Evolutionary conservation across 1,140 invertebrate species (phyloP).

Genomic region (Rhyacophila brunnea): DNA sequence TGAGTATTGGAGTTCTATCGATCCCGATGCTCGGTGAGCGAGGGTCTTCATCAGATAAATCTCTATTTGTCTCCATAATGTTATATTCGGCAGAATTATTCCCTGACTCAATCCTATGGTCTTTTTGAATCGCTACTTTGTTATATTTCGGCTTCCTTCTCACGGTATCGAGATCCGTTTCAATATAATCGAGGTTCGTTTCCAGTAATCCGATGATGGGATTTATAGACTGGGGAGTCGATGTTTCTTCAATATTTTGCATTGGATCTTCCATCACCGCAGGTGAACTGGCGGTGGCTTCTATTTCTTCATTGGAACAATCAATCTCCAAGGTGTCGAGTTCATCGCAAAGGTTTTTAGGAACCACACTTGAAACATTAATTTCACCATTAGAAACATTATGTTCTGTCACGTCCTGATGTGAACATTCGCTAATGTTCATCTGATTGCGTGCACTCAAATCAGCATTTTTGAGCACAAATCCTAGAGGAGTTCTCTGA

Average conservation of each 20-base stretch:
- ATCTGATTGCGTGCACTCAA: conserved; percentile 16
- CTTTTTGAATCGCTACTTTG: conserved; percentile 31
- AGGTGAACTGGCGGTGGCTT: no score
- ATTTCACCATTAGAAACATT: conserved; percentile 4
- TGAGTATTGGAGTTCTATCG: conserved; percentile 48
- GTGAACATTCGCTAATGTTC: conserved; percentile 5
- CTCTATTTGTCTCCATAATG: conserved; percentile 29
- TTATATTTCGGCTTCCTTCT: conserved; percentile 36
- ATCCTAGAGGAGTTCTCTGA: conserved; percentile 29
- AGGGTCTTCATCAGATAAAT: conserved; percentile 45
- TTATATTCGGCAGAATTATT: neutral
- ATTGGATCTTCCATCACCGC: neutral
- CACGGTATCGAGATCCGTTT: conserved; percentile 38
- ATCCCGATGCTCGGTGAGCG: conserved; percentile 50
- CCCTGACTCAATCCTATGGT: conserved; percentile 4
- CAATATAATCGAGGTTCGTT: conserved; percentile 53
- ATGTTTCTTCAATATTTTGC: neutral
- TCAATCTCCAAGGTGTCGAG: conserved; percentile 14
- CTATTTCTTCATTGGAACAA: neutral
- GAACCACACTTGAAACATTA: conserved; percentile 6
- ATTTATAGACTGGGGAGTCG: neutral
- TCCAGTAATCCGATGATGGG: conserved; percentile 41
- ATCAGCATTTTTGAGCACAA: conserved; percentile 27
- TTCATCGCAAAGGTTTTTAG: conserved; percentile 21
- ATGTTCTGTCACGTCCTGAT: conserved; percentile 8